Percentiles rank a stretch among this genome's conserved stretches.
Evolutionary conservation across 2,888 invertebrate species (phyloP).

Genomic region (Cephalotes varians): DNA sequence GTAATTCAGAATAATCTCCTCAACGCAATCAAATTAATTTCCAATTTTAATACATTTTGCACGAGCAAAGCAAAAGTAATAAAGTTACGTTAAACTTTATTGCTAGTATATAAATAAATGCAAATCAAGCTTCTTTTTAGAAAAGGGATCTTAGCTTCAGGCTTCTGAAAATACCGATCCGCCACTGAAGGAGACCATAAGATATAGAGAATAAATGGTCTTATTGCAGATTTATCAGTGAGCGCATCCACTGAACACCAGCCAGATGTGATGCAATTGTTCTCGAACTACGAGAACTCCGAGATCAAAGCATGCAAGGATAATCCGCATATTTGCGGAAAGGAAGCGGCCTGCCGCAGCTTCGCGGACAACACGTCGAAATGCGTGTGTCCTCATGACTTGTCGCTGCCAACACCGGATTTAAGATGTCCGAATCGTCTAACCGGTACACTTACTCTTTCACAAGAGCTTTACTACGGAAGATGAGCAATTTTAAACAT

Average conservation of each 20-base stretch:
- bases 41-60: not conserved
- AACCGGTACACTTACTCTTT: constrained; percentile 86
- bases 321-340: constrained; percentile 87
- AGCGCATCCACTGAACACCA: constrained; percentile 63
- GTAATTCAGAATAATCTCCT: not conserved
- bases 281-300: constrained; percentile 50
- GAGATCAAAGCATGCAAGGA: constrained; percentile 79
- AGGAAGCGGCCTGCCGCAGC: constrained; percentile 89
- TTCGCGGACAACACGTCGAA: constrained; percentile 87
- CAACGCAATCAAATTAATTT: not conserved
- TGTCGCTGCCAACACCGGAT: constrained; percentile 88
- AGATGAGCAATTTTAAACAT: not conserved
- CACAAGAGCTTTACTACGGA: not conserved
- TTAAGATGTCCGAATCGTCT: constrained; percentile 88
- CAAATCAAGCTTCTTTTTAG: not conserved
- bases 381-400: constrained; percentile 90
- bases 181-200: not conserved
- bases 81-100: not conserved
- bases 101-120: not conserved
- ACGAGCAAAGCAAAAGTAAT: not conserved
- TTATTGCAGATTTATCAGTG: constrained; percentile 73
- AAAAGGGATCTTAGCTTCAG: not conserved
- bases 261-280: constrained; percentile 59
- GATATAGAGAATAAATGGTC: constrained; percentile 20
- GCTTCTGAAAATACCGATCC: not conserved